Conservation (phyloP, 2,888 invertebrate species). For the Aporophyla nigra region DNA sequence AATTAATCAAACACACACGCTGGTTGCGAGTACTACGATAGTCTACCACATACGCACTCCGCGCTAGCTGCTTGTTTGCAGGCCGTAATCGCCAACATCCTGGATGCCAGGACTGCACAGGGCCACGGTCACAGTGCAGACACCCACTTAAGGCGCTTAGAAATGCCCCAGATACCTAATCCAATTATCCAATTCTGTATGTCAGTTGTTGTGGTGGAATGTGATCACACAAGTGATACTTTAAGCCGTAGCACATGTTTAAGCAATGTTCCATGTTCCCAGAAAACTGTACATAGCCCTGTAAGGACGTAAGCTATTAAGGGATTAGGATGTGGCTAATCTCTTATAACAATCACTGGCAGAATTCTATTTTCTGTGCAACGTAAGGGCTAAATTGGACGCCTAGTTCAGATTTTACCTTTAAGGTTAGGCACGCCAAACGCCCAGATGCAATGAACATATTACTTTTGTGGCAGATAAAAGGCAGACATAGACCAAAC, state of each 20-base stretch:
- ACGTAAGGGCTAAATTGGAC: not conserved
- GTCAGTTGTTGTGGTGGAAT: conserved; percentile 12
- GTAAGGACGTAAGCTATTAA: not conserved
- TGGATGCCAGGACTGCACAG: conserved; percentile 23
- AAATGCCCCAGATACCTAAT: conserved; percentile 4
- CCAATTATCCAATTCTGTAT: conserved; percentile 39
- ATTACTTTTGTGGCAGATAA: not conserved
- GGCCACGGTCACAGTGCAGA: not conserved
- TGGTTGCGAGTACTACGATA: too few species aligned
- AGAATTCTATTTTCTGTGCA: too few species aligned
- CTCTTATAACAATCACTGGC: not conserved
- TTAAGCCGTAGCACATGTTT: conserved; percentile 1
- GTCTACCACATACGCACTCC: not conserved
- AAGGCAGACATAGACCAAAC: not conserved
- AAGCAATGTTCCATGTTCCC: not conserved
- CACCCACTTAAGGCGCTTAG: conserved; percentile 1
- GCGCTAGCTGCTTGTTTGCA: not conserved
- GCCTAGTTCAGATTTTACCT: not conserved
- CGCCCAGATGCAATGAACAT: too few species aligned
- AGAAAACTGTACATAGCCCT: not conserved
- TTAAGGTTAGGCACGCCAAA: not conserved
- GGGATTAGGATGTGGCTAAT: not conserved
- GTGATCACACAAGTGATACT: conserved; percentile 1
- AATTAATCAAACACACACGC: too few species aligned
- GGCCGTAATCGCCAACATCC: not conserved